phyloP scores from a whole-genome alignment of 2,113 vertebrate genomes.

The Heterotilapia buettikoferi region DNA sequence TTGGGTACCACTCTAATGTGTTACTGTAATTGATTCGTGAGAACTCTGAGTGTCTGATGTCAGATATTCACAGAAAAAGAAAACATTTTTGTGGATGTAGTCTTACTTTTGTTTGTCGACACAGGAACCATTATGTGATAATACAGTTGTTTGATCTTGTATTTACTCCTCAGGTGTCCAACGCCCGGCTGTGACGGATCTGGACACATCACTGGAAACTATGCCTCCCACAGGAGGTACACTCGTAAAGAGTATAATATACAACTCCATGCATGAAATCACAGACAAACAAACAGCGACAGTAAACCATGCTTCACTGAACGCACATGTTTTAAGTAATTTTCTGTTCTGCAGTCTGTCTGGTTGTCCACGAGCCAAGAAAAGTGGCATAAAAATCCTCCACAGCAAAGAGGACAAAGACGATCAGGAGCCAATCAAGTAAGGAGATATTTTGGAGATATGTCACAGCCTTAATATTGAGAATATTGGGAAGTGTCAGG shows the following conservation, averaged over 20 bases:
- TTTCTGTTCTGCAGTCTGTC: constrained; percentile 78
- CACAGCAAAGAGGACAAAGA: constrained; percentile 99
- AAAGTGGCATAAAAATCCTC: constrained; percentile 92
- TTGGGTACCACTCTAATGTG: background rate
- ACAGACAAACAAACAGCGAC: background rate
- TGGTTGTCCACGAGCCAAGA: constrained; percentile 94
- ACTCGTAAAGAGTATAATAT: background rate
- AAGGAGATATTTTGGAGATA: background rate
- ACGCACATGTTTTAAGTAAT: background rate
- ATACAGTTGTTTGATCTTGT: background rate
- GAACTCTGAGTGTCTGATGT: background rate
- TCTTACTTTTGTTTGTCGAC: background rate
- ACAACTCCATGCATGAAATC: constrained; percentile 35
- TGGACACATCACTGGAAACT: constrained; percentile 98
- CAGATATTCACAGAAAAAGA: background rate
- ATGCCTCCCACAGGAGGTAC: constrained; percentile 97
- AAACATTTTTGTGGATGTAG: background rate
- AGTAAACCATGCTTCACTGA: background rate
- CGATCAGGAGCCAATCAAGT: constrained; percentile 98
- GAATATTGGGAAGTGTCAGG: background rate
- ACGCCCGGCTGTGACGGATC: constrained; percentile 97
- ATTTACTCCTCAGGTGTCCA: constrained; percentile 81
- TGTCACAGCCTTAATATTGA: background rate
- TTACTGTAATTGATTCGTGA: background rate
- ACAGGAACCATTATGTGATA: background rate